Base-by-base conservation (phyloP, 2,888 invertebrate species). In the Liodrosophila aerea region DNA sequence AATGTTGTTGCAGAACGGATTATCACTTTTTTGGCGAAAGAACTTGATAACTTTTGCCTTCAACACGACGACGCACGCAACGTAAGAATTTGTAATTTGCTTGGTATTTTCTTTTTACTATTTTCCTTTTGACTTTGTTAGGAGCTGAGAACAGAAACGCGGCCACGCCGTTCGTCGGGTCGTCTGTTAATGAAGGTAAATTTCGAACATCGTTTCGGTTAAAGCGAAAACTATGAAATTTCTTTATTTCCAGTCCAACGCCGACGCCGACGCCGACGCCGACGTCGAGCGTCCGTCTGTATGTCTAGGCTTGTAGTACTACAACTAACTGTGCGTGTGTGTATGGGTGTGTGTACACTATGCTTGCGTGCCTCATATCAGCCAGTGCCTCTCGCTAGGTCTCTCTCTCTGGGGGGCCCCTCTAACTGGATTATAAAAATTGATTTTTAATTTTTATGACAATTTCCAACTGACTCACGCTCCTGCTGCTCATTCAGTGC, bases 391-490 rank as follows among this genome's bases (percentile, higher is more conserved):
- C 56, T 54, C 16, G 39, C 49, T 36, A 15, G 29, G 2, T 9
- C 11, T 7, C 12, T 33, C 33, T 33, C 2, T 7, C 29, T 29
- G 5, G 46, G 67, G 40, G 51, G 50, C 60, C 75, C 60, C 66
- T 71, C 84, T 87, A 88, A 88, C 78, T 86, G 87, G 87, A 88
- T 88, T 88, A 88, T 73, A 87, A 88, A 87, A 86, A 88, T 88
- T 88, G 88, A 88, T 88, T 88, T 87, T 86, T 84, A 85, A 85
- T 82, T 87, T 83, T 87, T 85, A 85, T 87, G 86, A 87, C 83
- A 83, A 83, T 74, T 83, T 83, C 73, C 82, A 85, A 77, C 72
- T 72, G 85, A 80, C 73, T 81, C 86, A 68, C 52, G 49, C 47
- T 45, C 22, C n/a, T 13, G 50, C 22, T 41, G 46, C 46, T 39